Evolutionary conservation across 2,113 vertebrate genomes (phyloP).

Genomic region (Channa maculata): DNA sequence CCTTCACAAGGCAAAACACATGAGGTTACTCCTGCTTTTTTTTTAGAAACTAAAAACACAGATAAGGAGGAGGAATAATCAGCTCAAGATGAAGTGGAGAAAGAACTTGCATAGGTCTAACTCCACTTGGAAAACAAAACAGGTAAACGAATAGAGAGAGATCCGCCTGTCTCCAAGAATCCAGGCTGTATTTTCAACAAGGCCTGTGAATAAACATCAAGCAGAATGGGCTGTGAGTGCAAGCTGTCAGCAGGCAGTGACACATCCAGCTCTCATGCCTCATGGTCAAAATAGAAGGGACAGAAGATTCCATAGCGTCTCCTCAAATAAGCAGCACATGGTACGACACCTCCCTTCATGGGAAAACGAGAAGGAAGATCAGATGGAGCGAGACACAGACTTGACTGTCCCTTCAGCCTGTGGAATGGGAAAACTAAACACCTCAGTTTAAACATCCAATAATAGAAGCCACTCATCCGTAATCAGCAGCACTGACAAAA

Average conservation of each 20-base stretch:
- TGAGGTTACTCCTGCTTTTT: slow-evolving; percentile 20
- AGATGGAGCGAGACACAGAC: slow-evolving; percentile 63
- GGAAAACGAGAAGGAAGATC: slow-evolving; percentile 56
- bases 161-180: slow-evolving; percentile 42
- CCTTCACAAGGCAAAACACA: slow-evolving; percentile 27
- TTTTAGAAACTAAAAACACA: slow-evolving; percentile 11
- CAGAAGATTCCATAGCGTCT: slow-evolving; percentile 63
- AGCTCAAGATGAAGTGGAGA: slow-evolving; percentile 27
- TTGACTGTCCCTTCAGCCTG: slow-evolving; percentile 59
- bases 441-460: slow-evolving; percentile 65
- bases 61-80: slow-evolving; percentile 26
- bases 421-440: slow-evolving; percentile 79
- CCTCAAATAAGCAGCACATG: slow-evolving; percentile 70
- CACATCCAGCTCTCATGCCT: slow-evolving; percentile 39
- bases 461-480: slow-evolving; percentile 59
- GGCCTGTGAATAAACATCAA: slow-evolving; percentile 53
- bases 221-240: slow-evolving; percentile 16
- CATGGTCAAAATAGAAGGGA: slow-evolving; percentile 57
- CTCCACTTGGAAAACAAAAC: slow-evolving; percentile 71
- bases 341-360: slow-evolving; percentile 52
- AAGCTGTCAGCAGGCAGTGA: slow-evolving; percentile 50
- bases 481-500: slow-evolving; percentile 56
- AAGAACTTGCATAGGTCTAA: slow-evolving; percentile 18
- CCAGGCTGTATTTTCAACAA: slow-evolving; percentile 62
- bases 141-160: slow-evolving; percentile 52